These are phyloP conservation scores for Tetragonula clypearis DNA, from an alignment of 1,140 invertebrate genomes.

Conservation along the genomic window DNA sequence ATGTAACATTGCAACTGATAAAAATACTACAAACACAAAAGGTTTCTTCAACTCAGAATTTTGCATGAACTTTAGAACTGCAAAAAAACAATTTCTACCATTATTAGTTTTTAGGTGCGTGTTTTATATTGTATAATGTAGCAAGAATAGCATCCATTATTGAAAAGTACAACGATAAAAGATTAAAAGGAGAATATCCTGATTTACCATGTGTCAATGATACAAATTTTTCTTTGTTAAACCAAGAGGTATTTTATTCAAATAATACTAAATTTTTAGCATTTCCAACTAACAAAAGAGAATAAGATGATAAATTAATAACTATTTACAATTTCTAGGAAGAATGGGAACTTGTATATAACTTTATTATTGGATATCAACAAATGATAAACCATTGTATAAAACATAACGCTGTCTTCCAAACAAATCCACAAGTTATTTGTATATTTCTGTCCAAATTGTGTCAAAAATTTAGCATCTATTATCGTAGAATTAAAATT, in stretches of 20 bases:
- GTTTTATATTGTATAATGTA: conserved; percentile 88
- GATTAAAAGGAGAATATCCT: conserved; percentile 82
- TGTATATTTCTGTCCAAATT: conserved; percentile 84
- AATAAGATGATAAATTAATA: neutral
- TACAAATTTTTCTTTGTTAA: conserved; percentile 84
- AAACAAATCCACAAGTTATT: conserved; percentile 84
- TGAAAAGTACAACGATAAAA: conserved; percentile 83
- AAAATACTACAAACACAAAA: conserved; percentile 72
- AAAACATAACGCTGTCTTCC: conserved; percentile 76
- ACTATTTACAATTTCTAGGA: conserved; percentile 79
- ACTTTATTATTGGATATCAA: conserved; percentile 85
- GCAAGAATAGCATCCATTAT: conserved; percentile 85
- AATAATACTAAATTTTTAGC: neutral
- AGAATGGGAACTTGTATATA: conserved; percentile 88
- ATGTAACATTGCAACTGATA: conserved; percentile 72
- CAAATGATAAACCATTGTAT: conserved; percentile 82
- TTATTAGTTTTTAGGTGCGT: conserved; percentile 81
- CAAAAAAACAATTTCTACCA: conserved; percentile 12
- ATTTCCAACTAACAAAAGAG: neutral
- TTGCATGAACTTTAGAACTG: neutral
- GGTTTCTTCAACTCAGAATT: conserved; percentile 50
- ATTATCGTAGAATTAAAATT: conserved; percentile 86
- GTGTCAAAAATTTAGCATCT: conserved; percentile 86
- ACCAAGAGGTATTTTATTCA: conserved; percentile 82
- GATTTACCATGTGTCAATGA: conserved; percentile 81